These are phyloP conservation scores for Mormyrus hasselquistii DNA, from an alignment of 2,797 vertebrate genomes.

Conservation along the genomic window DNA sequence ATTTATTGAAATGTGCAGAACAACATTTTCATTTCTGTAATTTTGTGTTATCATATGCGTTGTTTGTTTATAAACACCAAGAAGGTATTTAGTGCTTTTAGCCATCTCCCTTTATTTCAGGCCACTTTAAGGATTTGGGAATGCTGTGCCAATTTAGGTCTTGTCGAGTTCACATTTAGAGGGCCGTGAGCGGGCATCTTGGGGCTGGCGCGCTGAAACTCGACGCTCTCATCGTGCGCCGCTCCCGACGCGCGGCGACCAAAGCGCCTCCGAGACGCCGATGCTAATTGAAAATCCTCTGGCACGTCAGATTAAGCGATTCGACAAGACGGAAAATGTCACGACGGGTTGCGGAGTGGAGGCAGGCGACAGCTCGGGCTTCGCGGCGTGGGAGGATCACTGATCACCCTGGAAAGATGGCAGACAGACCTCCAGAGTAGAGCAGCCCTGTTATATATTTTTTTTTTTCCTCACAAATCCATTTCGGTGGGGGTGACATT, in stretches of 20 bases:
- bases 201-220: background rate
- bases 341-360: background rate
- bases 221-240: too few relatives aligned
- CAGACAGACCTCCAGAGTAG: background rate
- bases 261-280: background rate
- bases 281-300: background rate
- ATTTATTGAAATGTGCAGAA: background rate
- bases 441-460: background rate
- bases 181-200: background rate
- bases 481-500: background rate
- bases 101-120: background rate
- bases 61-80: background rate
- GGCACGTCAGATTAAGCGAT: background rate
- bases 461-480: background rate
- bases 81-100: background rate
- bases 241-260: background rate
- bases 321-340: background rate
- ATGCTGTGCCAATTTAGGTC: background rate
- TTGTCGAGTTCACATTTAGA: background rate
- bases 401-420: background rate
- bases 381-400: background rate
- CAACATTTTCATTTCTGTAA: background rate
- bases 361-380: background rate
- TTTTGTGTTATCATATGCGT: background rate
- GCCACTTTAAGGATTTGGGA: background rate